Evolutionary conservation across 2,797 vertebrate genomes (phyloP), one percentile per base, ranked within the genome.

Genomic region (Echiichthys vipera): DNA sequence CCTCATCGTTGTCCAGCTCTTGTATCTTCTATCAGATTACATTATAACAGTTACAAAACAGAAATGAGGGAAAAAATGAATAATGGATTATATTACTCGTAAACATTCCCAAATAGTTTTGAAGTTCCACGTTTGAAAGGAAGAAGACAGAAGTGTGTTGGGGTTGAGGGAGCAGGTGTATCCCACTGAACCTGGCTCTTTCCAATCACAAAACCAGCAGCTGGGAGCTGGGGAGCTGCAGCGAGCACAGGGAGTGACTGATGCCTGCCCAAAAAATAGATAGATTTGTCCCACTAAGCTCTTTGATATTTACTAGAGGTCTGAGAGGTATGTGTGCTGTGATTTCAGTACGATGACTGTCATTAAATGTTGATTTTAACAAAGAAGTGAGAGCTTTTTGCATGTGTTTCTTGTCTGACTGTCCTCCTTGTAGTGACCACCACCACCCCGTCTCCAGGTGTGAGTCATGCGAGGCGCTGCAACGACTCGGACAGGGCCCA

Each of bases 401-500:
- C 34, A 14, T 68, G 22, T 82, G 34, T 34, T 51, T 58, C 45
- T 49, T 61, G 36, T 77, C 43, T 68, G 45, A 61, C 66, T 78
- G 27, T 56, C 69, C 65, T 65, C 56, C 39, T 75, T 10, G 14
- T 18, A 90, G 91, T 92, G 88, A 96, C 96, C 84, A 97, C 97
- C 91, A 92, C 92, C 79, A 97, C 95, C 65, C 95, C 96, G 65
- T 96, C 97, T 59, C 95, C 96, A 30, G 97, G 95, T 85, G 96
- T 96, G 8, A 98, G 98, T 77, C 97, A 97, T 1, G 95, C 95
- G 34, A 94, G 97, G 87, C 96, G 96, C 93, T 99, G 98, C 94
- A 99, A 99, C 13, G 97, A 99, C 86, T 96, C 97, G 5, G 97
- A 97, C 91, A 98, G 97, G 92, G 94, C 96, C 73, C 96, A 98